Base-by-base conservation (phyloP, 2,888 invertebrate genomes). In the Notodonta dromedarius region DNA sequence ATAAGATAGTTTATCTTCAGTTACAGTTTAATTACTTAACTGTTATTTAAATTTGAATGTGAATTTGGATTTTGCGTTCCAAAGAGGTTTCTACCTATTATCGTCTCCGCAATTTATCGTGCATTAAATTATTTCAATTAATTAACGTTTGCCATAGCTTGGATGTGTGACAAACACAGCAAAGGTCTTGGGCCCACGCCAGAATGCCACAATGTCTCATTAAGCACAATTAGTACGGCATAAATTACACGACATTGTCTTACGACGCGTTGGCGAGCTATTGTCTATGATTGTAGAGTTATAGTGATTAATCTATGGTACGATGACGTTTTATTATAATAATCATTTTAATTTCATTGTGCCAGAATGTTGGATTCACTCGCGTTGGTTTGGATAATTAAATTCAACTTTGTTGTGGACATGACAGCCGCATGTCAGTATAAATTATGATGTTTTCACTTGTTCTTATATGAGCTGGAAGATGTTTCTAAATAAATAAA, bases 171-270 rank as follows among this genome's bases (percentile, higher is more conserved):
- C 39, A 39, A 39, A 39, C n/a, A n/a, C 5, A 1, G 54, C 39
- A 54, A 66, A 65, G 68, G 68, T 65, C 62, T 72, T 83, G 80
- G 78, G 82, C 84, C 84, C 78, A 86, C 86, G 86, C 85, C 84
- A 87, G 76, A 76, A 76, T 75, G 59, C 76, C 78, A 84, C 82
- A 86, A 81, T 84, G 84, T 85, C 89, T 89, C 84, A 90, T 91
- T 91, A 88, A 77, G 61, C 73, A 77, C 87, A 88, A 90, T 91
- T 90, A 91, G 88, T 86, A 89, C 86, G 85, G 84, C 82, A 87
- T 90, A 86, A 85, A 87, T 88, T 89, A 86, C 74, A 70, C 70
- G 67, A 81, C 82, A 82, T 85, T 84, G 85, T 82, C 76, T 76
- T 68, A 70, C 71, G 72, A 69, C 65, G 73, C 74, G 80, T 77